These are phyloP conservation scores for Cerastis leucographa DNA, from an alignment of 2,888 invertebrate species.

Conservation along the genomic window DNA sequence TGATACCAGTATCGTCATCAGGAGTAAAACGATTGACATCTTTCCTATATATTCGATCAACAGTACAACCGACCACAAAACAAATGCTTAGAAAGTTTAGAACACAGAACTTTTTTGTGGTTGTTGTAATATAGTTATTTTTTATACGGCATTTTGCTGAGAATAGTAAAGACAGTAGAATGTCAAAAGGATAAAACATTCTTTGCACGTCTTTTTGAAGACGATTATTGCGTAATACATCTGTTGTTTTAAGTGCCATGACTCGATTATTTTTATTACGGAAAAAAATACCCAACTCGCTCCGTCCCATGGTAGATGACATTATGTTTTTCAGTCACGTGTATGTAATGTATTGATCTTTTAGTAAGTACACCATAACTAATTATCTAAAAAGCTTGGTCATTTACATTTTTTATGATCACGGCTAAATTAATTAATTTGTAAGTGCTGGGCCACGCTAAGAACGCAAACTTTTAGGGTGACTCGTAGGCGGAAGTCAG, in stretches of 20 bases:
- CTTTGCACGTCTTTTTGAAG: background rate
- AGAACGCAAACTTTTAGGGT: background rate
- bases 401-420: background rate
- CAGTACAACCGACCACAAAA: slow-evolving; percentile 2
- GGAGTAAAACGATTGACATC: background rate
- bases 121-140: slow-evolving; percentile 1
- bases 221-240: background rate
- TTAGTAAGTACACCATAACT: background rate
- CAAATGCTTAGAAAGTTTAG: background rate
- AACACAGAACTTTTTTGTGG: background rate
- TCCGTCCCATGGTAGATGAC: background rate
- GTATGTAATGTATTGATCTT: slow-evolving; percentile 1
- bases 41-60: background rate
- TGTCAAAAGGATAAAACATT: slow-evolving; percentile 9
- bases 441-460: background rate
- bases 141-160: slow-evolving; percentile 4
- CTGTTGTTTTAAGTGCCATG: background rate
- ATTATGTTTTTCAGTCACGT: background rate
- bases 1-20: background rate
- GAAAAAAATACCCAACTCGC: background rate
- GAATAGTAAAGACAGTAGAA: slow-evolving; percentile 3
- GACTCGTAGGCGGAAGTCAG: background rate
- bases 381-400: background rate
- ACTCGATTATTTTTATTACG: background rate
- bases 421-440: background rate